phyloP scores from a whole-genome alignment of 2,888 invertebrate genomes.

The Pterostichus niger region DNA sequence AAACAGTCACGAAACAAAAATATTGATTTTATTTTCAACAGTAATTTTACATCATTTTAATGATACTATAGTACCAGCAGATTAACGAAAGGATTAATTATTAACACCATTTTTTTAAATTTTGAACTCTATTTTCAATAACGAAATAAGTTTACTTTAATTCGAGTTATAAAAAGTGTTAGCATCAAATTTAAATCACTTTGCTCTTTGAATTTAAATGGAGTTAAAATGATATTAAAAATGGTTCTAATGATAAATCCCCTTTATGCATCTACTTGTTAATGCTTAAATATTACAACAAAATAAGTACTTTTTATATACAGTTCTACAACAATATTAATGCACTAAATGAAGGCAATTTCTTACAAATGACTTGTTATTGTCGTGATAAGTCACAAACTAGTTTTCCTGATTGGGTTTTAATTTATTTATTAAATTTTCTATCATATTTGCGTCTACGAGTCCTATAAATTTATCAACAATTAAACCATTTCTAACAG shows the following conservation, averaged over 20 bases:
- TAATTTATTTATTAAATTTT: constrained; percentile 85
- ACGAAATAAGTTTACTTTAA: too few relatives aligned
- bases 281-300: constrained; percentile 4
- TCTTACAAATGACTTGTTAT: constrained; percentile 1
- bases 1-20: constrained; percentile 19
- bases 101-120: too few relatives aligned
- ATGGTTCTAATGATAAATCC: too few relatives aligned
- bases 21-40: constrained; percentile 34
- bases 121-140: too few relatives aligned
- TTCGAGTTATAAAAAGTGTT: too few relatives aligned
- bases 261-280: too few relatives aligned
- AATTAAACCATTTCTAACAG: constrained; percentile 89
- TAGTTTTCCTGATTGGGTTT: constrained; percentile 14
- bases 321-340: constrained; percentile 42
- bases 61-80: too few relatives aligned
- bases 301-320: constrained; percentile 29
- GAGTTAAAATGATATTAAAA: too few relatives aligned
- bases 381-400: neutral
- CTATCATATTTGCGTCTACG: constrained; percentile 90
- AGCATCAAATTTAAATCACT: too few relatives aligned
- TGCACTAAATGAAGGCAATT: constrained; percentile 49
- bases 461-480: constrained; percentile 93
- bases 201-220: too few relatives aligned
- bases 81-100: too few relatives aligned
- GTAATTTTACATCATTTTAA: constrained; percentile 4